phyloP scores from a whole-genome alignment of 2,113 vertebrate species.

The Hydrolagus affinis region DNA sequence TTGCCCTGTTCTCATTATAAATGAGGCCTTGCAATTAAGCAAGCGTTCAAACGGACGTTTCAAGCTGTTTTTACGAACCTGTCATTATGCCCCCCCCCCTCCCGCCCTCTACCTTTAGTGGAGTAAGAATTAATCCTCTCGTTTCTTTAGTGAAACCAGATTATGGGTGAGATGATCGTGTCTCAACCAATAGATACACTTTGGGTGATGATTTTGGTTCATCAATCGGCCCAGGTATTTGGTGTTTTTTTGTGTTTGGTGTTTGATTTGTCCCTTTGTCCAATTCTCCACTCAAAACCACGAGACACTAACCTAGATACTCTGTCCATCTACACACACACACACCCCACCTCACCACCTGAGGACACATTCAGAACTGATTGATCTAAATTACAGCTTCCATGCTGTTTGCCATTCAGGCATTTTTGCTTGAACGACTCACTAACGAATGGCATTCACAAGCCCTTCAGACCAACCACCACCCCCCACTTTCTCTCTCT shows the following conservation, averaged over 20 bases:
- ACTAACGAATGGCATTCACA: neutral
- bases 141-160: too few species aligned
- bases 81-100: neutral
- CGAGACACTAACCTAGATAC: neutral
- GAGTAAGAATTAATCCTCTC: neutral
- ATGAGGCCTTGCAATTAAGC: neutral
- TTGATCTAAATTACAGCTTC: neutral
- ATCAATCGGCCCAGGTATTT: neutral
- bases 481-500: too few species aligned
- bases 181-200: too few species aligned
- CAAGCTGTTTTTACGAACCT: neutral
- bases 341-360: neutral
- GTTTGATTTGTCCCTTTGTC: neutral
- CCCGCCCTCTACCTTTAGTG: too few species aligned
- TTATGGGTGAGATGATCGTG: neutral
- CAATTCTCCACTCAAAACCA: neutral
- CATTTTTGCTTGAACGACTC: neutral
- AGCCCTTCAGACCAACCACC: neutral
- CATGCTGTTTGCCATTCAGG: neutral
- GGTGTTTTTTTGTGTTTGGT: neutral
- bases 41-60: neutral
- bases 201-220: neutral
- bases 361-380: neutral
- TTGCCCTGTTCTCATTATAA: neutral
- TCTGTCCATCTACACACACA: too few species aligned